Percentiles rank a stretch among this genome's conserved stretches.
Conservation (phyloP, 2,113 vertebrate genomes). For the Aegypius monachus region DNA sequence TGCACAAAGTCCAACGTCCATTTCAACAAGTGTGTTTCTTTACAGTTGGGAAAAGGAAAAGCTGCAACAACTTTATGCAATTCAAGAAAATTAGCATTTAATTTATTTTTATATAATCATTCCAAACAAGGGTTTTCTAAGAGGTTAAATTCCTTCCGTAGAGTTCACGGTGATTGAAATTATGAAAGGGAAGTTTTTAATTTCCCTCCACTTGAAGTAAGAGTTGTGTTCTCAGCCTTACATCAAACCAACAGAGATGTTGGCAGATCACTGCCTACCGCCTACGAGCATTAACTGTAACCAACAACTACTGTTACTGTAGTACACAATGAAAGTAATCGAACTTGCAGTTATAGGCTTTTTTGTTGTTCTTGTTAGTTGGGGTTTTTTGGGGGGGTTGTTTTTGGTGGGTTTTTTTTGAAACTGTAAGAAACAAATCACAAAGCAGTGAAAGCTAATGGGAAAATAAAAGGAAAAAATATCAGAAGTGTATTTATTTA, state of each 20-base stretch:
- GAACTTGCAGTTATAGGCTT: neutral
- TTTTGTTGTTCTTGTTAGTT: neutral
- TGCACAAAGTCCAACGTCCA: neutral
- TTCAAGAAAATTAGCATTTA: neutral
- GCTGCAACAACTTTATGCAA: neutral
- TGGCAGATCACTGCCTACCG: neutral
- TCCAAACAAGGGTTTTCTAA: neutral
- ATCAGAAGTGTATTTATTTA: neutral
- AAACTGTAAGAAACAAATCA: neutral
- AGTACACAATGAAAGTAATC: neutral
- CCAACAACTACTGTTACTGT: neutral
- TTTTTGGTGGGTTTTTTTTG: neutral
- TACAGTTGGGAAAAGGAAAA: neutral
- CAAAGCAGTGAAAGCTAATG: neutral
- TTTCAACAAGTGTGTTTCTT: neutral
- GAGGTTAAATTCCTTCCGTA: neutral
- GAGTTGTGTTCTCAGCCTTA: neutral
- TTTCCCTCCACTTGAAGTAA: neutral
- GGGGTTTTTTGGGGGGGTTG: fast-evolving
- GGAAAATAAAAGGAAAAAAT: neutral
- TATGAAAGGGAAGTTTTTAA: neutral
- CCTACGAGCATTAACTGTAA: neutral
- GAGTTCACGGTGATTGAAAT: neutral
- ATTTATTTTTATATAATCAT: neutral
- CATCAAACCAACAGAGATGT: neutral